Percentiles rank a stretch among this genome's conserved stretches.
Conservation (phyloP, 2,888 invertebrate genomes). For the Platerodrilus igneus region DNA sequence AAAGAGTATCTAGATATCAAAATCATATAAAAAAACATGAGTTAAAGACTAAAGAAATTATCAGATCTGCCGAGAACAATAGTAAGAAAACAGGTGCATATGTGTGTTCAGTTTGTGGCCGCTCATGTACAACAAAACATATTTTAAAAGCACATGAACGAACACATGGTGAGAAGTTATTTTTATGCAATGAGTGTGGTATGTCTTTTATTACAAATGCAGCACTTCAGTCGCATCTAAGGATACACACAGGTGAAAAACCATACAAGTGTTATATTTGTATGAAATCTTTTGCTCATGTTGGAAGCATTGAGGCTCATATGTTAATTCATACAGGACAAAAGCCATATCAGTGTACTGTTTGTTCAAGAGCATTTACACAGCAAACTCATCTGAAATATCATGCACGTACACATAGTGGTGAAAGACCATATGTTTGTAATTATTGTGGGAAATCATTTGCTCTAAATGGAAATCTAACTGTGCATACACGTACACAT, state of each 20-base stretch:
- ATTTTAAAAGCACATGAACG: slow-evolving; percentile 25
- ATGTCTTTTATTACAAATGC: slow-evolving; percentile 32
- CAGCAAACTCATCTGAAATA: slow-evolving; percentile 37
- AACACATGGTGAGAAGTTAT: slow-evolving; percentile 29
- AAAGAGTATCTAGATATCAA: slow-evolving; percentile 19
- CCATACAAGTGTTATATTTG: slow-evolving; percentile 36
- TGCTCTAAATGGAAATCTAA: slow-evolving; percentile 31
- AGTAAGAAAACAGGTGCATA: slow-evolving; percentile 11
- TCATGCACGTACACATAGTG: slow-evolving; percentile 37
- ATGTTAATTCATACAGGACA: slow-evolving; percentile 44
- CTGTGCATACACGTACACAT: slow-evolving; percentile 19
- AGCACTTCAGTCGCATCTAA: slow-evolving; percentile 34
- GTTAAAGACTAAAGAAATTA: no score
- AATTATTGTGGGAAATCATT: slow-evolving; percentile 37
- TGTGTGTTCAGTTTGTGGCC: slow-evolving; percentile 21
- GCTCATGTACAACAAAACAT: slow-evolving; percentile 25
- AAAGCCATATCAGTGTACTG: slow-evolving; percentile 44
- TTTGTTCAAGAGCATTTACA: slow-evolving; percentile 42
- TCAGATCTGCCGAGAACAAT: slow-evolving; percentile 6
- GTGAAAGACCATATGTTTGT: slow-evolving; percentile 35
- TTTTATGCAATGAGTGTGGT: slow-evolving; percentile 33
- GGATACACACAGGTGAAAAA: slow-evolving; percentile 35
- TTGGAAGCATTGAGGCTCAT: slow-evolving; percentile 31
- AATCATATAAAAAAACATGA: slow-evolving; percentile 16
- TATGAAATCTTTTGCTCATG: slow-evolving; percentile 36